Evolutionary conservation across 2,888 invertebrate species (phyloP), one percentile per base, ranked within the genome.

Genomic region (Aricia artaxerxes): DNA sequence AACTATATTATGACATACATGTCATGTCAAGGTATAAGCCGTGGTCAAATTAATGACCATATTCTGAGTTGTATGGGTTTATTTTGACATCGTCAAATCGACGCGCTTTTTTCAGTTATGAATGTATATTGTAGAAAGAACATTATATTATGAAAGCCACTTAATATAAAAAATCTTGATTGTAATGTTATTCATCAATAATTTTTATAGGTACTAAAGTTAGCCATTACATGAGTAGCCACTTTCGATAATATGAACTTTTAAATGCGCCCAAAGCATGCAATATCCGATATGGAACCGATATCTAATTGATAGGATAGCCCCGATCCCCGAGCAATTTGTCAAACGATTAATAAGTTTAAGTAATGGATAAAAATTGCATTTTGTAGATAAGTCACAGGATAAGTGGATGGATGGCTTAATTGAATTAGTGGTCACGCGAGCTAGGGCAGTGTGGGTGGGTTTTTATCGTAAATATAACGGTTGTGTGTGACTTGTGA

Each of bases 351-450:
- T 84, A 85, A 84, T 84, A 83, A 81, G 82, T 83, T 83, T 81
- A 83, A 84, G 82, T 82, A 82, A 84, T 82, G 80, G 82, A 75
- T 73, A 78, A 84, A 85, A 84, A 85, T 84, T 85, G 85, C 83
- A 84, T 81, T 85, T 84, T 83, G 83, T 82, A 82, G 88, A 87
- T 88, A 87, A 84, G 83, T 83, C 84, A 87, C 88, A 86, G 84
- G 86, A 85, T 89, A 87, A 84, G 83, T 83, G 84, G 87, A 88
- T 86, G 84, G 86, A 85, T 89, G 90, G 88, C 85, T 86, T 92
- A 92, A 92, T 92, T 90, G 88, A 92, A 93, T 93, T 92, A 93
- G 73, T 40, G 60, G 78, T 78, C 78, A 78, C 83, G 84, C 83
- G 79, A 82, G 35, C 60, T 24, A 73, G 73, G 5, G 78, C n/a